phyloP scores from a whole-genome alignment of 2,797 vertebrate species.

The Melopsittacus undulatus region DNA sequence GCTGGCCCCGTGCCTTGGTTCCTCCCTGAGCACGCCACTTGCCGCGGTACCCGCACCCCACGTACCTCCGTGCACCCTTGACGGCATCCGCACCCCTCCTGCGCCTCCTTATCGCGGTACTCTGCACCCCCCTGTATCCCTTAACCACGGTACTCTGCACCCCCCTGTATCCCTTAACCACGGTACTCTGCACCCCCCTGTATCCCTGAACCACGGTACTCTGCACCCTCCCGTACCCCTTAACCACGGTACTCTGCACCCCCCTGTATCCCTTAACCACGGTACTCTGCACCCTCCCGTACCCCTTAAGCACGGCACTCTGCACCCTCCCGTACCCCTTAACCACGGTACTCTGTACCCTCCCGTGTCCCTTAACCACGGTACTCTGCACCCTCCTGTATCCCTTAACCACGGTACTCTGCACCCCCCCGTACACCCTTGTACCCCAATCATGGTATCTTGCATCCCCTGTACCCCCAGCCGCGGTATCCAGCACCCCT shows the following conservation, averaged over 20 bases:
- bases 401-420: background rate
- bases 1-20: background rate
- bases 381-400: background rate
- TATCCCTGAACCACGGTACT: background rate
- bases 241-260: background rate
- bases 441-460: background rate
- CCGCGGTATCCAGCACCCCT: background rate
- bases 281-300: background rate
- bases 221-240: background rate
- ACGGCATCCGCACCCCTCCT: too few species aligned
- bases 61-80: background rate
- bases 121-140: background rate
- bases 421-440: background rate
- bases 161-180: background rate
- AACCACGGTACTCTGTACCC: background rate
- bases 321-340: background rate
- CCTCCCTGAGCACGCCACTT: background rate
- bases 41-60: background rate
- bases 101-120: background rate
- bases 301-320: background rate
- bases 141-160: background rate
- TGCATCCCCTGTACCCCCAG: background rate
- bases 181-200: background rate
- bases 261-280: background rate
- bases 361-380: background rate